Evolutionary conservation across 2,888 invertebrate genomes (phyloP), one percentile per base, ranked within the genome.

Genomic region (Rhyacophila evoluta): DNA sequence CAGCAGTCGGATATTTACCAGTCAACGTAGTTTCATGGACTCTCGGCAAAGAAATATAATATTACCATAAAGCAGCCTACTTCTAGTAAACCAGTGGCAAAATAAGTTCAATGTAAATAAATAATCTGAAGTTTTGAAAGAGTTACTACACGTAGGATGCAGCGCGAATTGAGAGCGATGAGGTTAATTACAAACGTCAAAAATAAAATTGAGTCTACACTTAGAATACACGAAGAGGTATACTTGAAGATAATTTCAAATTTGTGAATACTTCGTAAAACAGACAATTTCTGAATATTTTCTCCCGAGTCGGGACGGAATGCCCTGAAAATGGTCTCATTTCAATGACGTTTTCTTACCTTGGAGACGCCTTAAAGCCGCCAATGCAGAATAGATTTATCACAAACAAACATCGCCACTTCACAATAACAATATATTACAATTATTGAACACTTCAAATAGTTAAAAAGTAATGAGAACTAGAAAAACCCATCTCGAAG

Each of bases 401-500:
- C 74, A 79, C 83, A 76, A 72, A 70, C 76, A 72, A 78, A 74
- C 79, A 77, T 71, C 69, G 72, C 76, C 75, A 75, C 72, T 73
- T 78, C 73, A 74, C 78, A n/a, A 15, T 68, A 70, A 74, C 71
- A 75, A 72, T 72, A 75, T 38, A 71, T 70, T 72, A 10, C 19
- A 69, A 74, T 79, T 77, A 79, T 70, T 76, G 29, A 81, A 73
- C 78, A 79, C 77, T 79, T 71, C 73, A 79, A 81, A 83, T 83
- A 75, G 68, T 77, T 38, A 81, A 81, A 81, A 83, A 83, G 81
- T 83, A 83, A 83, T 84, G 84, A 85, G 85, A 85, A 85, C 84
- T 85, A 84, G 84, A 86, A 90, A 89, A 88, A 88, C 86, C 89
- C 86, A 88, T 88, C 87, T 88, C 88, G 88, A 91, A 91, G 90